Percentiles rank a stretch among this genome's conserved stretches.
These are phyloP conservation scores for Lota lota DNA, from an alignment of 2,113 vertebrate species.

Conservation along the genomic window DNA sequence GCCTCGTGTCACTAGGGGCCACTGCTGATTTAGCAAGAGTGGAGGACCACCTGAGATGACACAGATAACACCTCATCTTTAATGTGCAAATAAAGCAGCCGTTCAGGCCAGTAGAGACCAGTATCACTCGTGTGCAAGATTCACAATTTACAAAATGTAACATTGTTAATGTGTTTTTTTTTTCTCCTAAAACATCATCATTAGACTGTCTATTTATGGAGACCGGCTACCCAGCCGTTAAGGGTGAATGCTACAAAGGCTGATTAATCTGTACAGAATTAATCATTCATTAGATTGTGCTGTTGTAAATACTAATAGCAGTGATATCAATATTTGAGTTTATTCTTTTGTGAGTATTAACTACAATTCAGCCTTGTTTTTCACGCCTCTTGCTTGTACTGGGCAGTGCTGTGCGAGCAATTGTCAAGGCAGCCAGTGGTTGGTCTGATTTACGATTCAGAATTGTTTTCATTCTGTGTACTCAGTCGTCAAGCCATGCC, in stretches of 20 bases:
- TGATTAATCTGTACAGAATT: too few relatives aligned
- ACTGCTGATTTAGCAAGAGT: conserved; percentile 25
- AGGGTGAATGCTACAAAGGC: too few relatives aligned
- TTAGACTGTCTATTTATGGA: too few relatives aligned
- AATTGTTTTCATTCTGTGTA: conserved; percentile 13
- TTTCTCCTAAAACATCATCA: too few relatives aligned
- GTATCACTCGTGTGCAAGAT: background rate
- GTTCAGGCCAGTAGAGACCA: background rate
- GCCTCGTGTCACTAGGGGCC: conserved; percentile 1
- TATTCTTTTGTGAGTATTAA: too few relatives aligned
- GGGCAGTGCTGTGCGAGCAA: background rate
- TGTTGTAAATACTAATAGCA: too few relatives aligned
- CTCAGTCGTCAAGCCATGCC: conserved; percentile 22
- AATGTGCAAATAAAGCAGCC: conserved; percentile 22
- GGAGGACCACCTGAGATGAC: conserved; percentile 9
- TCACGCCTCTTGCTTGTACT: too few relatives aligned
- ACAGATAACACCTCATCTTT: conserved; percentile 32
- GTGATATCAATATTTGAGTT: too few relatives aligned
- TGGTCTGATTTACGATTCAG: conserved; percentile 21
- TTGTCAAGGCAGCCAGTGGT: conserved; percentile 16
- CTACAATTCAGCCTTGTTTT: too few relatives aligned
- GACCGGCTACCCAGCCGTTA: too few relatives aligned
- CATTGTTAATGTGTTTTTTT: too few relatives aligned
- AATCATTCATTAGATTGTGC: too few relatives aligned
- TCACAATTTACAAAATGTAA: background rate